Evolutionary conservation across 2,113 vertebrate species (phyloP).

Genomic region (Macquaria ambigua): DNA sequence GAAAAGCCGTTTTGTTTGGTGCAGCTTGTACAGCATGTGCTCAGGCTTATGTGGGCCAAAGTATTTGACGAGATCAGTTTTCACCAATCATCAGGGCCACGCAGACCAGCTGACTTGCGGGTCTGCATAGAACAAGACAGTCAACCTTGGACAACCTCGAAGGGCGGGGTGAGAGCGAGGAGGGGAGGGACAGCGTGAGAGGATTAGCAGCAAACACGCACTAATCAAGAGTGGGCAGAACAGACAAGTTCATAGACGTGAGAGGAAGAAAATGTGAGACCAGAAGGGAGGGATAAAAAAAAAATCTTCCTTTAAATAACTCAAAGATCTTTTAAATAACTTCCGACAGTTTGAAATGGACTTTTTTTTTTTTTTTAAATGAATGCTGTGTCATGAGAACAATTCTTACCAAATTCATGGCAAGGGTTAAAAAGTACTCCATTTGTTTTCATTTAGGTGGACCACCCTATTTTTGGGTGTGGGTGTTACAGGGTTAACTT

Average conservation of each 20-base stretch:
- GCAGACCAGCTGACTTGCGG: conserved; percentile 9
- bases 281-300: too few relatives aligned
- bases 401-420: too few relatives aligned
- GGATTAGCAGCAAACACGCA: conserved; percentile 45
- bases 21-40: background rate
- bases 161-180: background rate
- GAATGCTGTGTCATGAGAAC: too few relatives aligned
- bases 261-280: too few relatives aligned
- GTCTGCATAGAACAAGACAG: background rate
- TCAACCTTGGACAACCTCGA: conserved; percentile 30
- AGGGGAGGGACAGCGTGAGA: conserved; percentile 19
- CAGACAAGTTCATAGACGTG: background rate
- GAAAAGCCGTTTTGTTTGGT: background rate
- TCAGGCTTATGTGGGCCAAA: background rate
- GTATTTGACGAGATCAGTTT: conserved; percentile 6
- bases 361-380: too few relatives aligned
- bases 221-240: conserved; percentile 6
- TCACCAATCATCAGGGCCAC: conserved; percentile 11
- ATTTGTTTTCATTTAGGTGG: too few relatives aligned
- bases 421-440: too few relatives aligned
- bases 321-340: background rate
- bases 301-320: too few relatives aligned
- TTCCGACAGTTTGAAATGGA: background rate
- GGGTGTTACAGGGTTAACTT: too few relatives aligned
- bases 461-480: too few relatives aligned